A percentile compares a stretch with the other conserved stretches of the same genome.
Conservation (phyloP, 2,113 vertebrate species). For the Psephotus haematonotus region DNA sequence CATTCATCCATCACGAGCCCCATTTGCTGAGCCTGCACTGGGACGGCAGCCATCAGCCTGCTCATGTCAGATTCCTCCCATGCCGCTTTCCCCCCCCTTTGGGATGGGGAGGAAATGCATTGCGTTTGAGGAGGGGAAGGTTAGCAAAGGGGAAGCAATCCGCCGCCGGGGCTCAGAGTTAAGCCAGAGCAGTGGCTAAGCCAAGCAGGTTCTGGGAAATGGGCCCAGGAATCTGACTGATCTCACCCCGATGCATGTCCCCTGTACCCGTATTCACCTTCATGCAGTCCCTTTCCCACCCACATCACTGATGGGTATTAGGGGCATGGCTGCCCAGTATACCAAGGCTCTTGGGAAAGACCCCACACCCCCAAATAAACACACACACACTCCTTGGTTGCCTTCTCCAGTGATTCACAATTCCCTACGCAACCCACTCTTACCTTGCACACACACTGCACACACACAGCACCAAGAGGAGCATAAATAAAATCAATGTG, state of each 20-base stretch:
- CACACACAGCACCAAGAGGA: not conserved
- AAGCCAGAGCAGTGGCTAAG: not conserved
- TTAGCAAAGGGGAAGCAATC: not conserved
- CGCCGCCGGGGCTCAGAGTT: not conserved
- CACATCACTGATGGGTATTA: fast-evolving
- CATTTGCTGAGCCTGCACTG: conserved; percentile 63
- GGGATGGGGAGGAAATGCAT: not conserved
- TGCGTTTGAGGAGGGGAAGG: not conserved
- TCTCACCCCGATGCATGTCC: fast-evolving
- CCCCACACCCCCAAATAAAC: not conserved
- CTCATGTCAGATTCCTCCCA: conserved; percentile 31
- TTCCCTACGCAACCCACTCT: not conserved
- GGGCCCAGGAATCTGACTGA: not conserved
- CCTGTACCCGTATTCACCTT: not conserved
- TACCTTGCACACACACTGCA: not conserved
- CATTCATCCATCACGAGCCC: conserved; percentile 72
- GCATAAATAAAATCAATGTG: conserved; percentile 46
- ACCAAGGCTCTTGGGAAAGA: not conserved
- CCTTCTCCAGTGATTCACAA: not conserved
- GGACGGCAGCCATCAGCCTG: conserved; percentile 60
- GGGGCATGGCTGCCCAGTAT: fast-evolving
- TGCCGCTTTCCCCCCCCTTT: not conserved
- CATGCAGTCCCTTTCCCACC: fast-evolving
- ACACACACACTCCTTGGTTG: fast-evolving
- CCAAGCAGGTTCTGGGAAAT: not conserved